Conservation (phyloP, 2,797 vertebrate species). For the Oreochromis mossambicus region DNA sequence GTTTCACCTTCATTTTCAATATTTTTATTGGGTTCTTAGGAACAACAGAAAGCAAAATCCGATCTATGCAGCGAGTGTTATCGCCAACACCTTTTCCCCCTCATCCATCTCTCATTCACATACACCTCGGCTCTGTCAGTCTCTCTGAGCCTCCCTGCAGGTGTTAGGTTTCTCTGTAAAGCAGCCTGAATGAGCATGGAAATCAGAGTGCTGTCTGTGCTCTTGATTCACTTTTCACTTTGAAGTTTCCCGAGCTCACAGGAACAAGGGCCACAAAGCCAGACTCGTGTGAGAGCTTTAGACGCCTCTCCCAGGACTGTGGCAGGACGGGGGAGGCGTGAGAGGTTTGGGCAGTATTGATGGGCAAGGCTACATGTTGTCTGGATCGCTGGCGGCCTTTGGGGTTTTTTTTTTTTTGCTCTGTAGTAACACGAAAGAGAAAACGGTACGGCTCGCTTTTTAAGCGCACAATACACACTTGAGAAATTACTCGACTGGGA, state of each 20-base stretch:
- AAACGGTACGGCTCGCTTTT: not conserved
- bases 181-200: slow-evolving; percentile 62
- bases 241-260: slow-evolving; percentile 66
- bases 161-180: slow-evolving; percentile 73
- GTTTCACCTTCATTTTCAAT: slow-evolving; percentile 1
- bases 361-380: slow-evolving; percentile 36
- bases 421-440: slow-evolving; percentile 34
- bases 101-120: slow-evolving; percentile 19
- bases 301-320: slow-evolving; percentile 28
- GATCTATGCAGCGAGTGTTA: slow-evolving; percentile 1
- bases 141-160: slow-evolving; percentile 54
- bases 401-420: slow-evolving; percentile 36
- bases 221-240: slow-evolving; percentile 69
- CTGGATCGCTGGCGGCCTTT: slow-evolving; percentile 43
- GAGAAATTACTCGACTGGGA: slow-evolving; percentile 55
- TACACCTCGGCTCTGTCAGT: slow-evolving; percentile 18
- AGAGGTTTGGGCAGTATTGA: slow-evolving; percentile 5
- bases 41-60: not conserved
- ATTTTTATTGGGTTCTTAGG: not conserved
- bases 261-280: slow-evolving; percentile 61
- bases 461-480: slow-evolving; percentile 2
- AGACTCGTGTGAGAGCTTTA: slow-evolving; percentile 67
- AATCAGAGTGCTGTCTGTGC: slow-evolving; percentile 68
- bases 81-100: slow-evolving; percentile 17
- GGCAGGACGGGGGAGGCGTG: not conserved